Evolutionary conservation across 2,888 invertebrate species (phyloP), one percentile per base, ranked within the genome.

Genomic region (Tetheella fluctuosa): DNA sequence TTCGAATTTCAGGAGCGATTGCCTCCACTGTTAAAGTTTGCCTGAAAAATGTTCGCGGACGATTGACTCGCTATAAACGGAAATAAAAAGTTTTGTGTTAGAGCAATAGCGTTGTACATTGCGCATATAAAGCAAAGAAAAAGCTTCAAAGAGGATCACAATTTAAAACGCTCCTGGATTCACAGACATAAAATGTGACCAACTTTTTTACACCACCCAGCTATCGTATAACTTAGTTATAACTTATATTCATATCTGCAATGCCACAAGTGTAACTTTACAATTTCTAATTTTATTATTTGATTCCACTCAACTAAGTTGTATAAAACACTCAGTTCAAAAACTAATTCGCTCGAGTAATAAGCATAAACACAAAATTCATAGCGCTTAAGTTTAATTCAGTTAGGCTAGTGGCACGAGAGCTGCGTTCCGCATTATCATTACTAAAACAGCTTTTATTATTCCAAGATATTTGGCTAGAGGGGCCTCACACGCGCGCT

Each of bases 1-100:
- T 93, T 93, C 93, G 93, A 91, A 92, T 92, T 92, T 92, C 93
- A 91, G 92, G 90, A 93, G 85, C 93, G 91, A 93, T 93, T 93
- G 91, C 91, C 90, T 89, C 91, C 86, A 91, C 90, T 92, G 93
- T 93, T 92, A 91, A 93, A 93, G 90, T 93, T 93, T 93, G 91
- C 90, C 90, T 93, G 93, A 92, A 93, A 93, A 93, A 90, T 93
- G 89, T 91, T 91, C 90, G 87, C 89, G 90, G 91, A 87, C 93
- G 91, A 93, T 93, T 93, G 93, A 91, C 91, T 92, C 87, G 84
- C 87, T 89, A 92, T 93, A 91, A 92, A 90, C 91, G 93, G 91
- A 92, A 91, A 93, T 93, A 93, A 92, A 92, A 93, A 92, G 91
- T 93, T 92, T 89, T 87, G 86, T 89, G 90, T 91, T 86, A 91